Conservation (phyloP, 2,113 vertebrate genomes). For the Nasalis larvatus region DNA sequence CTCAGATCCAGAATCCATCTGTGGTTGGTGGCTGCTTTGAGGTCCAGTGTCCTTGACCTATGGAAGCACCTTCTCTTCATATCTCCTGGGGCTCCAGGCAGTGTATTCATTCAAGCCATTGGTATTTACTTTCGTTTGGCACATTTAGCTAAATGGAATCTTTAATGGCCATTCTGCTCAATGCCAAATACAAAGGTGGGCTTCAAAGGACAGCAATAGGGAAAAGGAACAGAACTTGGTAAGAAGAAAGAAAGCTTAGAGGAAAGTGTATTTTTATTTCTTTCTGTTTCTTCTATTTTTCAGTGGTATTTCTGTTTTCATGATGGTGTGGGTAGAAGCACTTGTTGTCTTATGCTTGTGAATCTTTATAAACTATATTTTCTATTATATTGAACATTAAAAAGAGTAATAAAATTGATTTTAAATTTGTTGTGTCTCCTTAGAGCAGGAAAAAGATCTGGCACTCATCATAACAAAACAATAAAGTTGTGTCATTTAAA, state of each 20-base stretch:
- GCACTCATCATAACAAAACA: neutral
- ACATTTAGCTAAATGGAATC: constrained; percentile 25
- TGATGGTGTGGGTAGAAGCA: neutral
- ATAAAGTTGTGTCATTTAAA: neutral
- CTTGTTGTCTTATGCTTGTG: neutral
- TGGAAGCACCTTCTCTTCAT: neutral
- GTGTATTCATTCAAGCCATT: neutral
- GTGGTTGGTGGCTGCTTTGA: neutral
- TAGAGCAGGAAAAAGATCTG: neutral
- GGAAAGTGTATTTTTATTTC: neutral
- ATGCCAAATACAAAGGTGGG: neutral
- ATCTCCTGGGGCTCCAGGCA: neutral
- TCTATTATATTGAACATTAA: neutral
- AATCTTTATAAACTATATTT: neutral
- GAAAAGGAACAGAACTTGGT: neutral
- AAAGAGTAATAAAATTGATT: neutral
- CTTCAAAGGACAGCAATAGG: neutral
- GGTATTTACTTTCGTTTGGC: neutral
- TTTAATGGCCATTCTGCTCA: neutral
- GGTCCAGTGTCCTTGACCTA: neutral
- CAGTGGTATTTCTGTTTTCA: neutral
- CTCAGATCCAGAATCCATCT: neutral
- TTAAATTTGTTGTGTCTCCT: neutral
- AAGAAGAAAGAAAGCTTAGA: neutral
- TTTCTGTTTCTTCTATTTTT: neutral